A percentile compares a stretch with the other conserved stretches of the same genome.
Conservation (phyloP, 2,888 invertebrate species). For the Monopis laevigella region DNA sequence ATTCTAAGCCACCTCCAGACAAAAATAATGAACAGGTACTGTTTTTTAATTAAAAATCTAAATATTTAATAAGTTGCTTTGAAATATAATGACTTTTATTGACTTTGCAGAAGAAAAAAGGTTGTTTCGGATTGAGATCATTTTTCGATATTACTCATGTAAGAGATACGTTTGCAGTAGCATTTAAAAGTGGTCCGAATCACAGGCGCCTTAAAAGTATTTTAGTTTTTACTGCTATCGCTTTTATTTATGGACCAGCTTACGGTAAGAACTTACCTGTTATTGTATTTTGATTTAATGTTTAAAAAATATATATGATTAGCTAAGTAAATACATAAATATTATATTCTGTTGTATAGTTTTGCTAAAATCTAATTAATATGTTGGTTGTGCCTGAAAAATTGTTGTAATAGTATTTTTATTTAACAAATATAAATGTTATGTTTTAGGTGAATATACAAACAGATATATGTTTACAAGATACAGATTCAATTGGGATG, state of each 20-base stretch:
- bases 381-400: too few relatives aligned
- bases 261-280: conserved; percentile 39
- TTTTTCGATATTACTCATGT: conserved; percentile 64
- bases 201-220: conserved; percentile 42
- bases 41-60: background rate
- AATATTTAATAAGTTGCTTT: background rate
- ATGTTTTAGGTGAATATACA: conserved; percentile 45
- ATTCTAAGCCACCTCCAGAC: conserved; percentile 30
- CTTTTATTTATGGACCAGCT: conserved; percentile 47
- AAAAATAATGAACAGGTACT: conserved; percentile 26
- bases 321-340: background rate
- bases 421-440: background rate
- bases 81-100: background rate
- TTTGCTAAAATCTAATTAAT: too few relatives aligned
- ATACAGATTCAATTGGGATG: conserved; percentile 60
- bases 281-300: conserved; percentile 22
- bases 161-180: conserved; percentile 54
- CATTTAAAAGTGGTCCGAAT: conserved; percentile 57
- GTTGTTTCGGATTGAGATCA: too few relatives aligned
- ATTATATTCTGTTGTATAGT: too few relatives aligned
- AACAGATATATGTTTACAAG: conserved; percentile 53
- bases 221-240: conserved; percentile 40
- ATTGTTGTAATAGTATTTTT: background rate
- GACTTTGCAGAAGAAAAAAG: background rate
- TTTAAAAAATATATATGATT: background rate